These are phyloP conservation scores for Lasioglossum pauxillum DNA, from an alignment of 2,888 invertebrate species.

Conservation along the genomic window DNA sequence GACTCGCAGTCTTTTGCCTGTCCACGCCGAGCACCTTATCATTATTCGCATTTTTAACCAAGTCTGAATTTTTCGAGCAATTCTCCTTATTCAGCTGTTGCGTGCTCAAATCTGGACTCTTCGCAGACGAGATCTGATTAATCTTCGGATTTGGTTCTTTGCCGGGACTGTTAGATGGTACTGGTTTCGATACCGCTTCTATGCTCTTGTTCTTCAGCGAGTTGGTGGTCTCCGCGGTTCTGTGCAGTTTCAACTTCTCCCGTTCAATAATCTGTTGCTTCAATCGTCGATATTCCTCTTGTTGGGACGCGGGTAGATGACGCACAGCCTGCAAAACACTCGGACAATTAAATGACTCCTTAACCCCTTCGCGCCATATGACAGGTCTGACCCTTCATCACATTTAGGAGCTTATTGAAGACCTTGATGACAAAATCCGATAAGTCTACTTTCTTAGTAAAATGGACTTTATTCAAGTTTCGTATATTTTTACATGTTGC, in stretches of 20 bases:
- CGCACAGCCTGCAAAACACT: constrained; percentile 81
- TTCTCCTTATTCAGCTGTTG: constrained; percentile 48
- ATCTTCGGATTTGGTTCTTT: constrained; percentile 35
- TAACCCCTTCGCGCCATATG: background rate
- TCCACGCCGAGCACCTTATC: background rate
- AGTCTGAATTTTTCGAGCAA: constrained; percentile 33
- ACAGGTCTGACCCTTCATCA: background rate
- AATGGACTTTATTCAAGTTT: too few relatives aligned
- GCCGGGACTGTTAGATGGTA: constrained; percentile 1
- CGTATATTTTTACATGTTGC: too few relatives aligned
- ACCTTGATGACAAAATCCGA: background rate
- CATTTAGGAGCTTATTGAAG: background rate
- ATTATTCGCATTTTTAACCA: constrained; percentile 2
- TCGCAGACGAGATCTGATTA: constrained; percentile 27
- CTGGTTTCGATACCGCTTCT: constrained; percentile 24
- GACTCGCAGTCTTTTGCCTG: constrained; percentile 24
- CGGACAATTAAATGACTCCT: constrained; percentile 20
- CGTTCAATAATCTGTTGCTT: constrained; percentile 82
- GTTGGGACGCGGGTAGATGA: constrained; percentile 82
- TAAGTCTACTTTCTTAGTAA: background rate
- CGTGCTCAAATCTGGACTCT: constrained; percentile 20
- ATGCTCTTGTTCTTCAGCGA: constrained; percentile 27
- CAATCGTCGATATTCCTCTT: constrained; percentile 83
- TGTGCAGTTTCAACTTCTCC: constrained; percentile 76
- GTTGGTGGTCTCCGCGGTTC: constrained; percentile 57